Evolutionary conservation across 92 coral and sea anemone genomes (phyloP).

Genomic region (Palythoa grandis): DNA sequence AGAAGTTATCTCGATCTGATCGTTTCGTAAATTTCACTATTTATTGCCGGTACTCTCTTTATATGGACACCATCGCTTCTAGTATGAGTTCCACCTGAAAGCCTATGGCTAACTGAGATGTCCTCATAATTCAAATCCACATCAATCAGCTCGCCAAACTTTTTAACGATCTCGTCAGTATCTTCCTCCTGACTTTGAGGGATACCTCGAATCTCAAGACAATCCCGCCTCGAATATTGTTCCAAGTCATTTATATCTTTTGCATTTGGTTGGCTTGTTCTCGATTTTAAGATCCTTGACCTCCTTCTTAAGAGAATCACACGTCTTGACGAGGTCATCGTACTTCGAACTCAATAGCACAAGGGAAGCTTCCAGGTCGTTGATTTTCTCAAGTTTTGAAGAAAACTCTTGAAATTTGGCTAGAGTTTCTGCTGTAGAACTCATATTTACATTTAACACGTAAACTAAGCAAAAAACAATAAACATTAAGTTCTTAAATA

Average conservation of each 20-base stretch:
- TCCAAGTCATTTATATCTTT: too few relatives aligned
- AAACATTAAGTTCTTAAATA: neutral
- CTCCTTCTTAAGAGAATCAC: constrained; percentile 4
- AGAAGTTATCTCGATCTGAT: neutral
- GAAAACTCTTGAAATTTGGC: too few relatives aligned
- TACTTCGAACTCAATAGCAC: neutral
- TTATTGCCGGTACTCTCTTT: constrained; percentile 7
- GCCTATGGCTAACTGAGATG: constrained; percentile 1
- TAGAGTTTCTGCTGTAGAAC: neutral
- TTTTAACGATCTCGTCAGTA: neutral
- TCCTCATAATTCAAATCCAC: neutral
- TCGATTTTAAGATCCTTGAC: neutral
- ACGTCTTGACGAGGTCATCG: neutral
- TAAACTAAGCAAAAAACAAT: neutral
- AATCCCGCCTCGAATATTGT: too few relatives aligned
- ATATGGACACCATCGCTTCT: constrained; percentile 19
- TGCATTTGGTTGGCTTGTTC: neutral
- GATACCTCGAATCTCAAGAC: too few relatives aligned
- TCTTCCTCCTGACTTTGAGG: too few relatives aligned
- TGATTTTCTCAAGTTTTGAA: too few relatives aligned
- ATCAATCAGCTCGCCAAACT: neutral
- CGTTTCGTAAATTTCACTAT: neutral
- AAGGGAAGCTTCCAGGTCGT: neutral
- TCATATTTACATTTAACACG: neutral
- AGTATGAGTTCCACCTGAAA: neutral